Base-by-base conservation (phyloP, 1,140 invertebrate genomes). In the Acromyrmex heyeri region DNA sequence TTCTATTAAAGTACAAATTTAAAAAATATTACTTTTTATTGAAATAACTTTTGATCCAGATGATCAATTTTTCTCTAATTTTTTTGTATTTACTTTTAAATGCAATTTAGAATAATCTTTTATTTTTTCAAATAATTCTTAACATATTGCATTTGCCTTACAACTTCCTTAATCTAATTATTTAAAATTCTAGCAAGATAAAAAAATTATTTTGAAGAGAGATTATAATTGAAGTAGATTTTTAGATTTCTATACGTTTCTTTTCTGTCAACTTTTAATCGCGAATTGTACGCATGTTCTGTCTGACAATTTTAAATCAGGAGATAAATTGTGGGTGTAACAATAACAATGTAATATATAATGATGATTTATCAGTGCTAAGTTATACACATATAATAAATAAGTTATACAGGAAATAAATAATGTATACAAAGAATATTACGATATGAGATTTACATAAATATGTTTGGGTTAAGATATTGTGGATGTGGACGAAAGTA, bases 301-400 rank as follows among this genome's bases (percentile, higher is more conserved):
- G 44, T 61, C 48, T 48, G 30, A 65, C 44, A 38, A 50, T 85
- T 53, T 82, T 73, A 57, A 88, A 88, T 88, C 61, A 75, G 69
- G 21, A 88, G 79, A 86, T 88, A 86, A 89, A 75, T 88, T 67
- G 55, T 27, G 14, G 8, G n/a, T 65, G 48, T 24, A 55, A 27
- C 55, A 69, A 69, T 50, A 57, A 34, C 77, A 77, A 75, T 12
- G 44, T 69, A 70, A 82, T 38, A 50, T 53, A 34, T 14, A 24
- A 72, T n/a, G 24, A 55, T 3, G 14, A 88, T 65, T 78, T 38
- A 59, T 69, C 62, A 34, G 38, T 16, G 7, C 55, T 16, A 55
- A 14, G 14, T 7, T 44, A 38, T 8, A 18, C 10, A n/a, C 4
- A 16, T 44, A 50, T 50, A 38, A 14, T n/a, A 48, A 18, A 50